Percentiles rank a stretch among this genome's conserved stretches.
These are phyloP conservation scores for Diaprepes abbreviatus DNA, from an alignment of 2,888 invertebrate species.

Conservation along the genomic window DNA sequence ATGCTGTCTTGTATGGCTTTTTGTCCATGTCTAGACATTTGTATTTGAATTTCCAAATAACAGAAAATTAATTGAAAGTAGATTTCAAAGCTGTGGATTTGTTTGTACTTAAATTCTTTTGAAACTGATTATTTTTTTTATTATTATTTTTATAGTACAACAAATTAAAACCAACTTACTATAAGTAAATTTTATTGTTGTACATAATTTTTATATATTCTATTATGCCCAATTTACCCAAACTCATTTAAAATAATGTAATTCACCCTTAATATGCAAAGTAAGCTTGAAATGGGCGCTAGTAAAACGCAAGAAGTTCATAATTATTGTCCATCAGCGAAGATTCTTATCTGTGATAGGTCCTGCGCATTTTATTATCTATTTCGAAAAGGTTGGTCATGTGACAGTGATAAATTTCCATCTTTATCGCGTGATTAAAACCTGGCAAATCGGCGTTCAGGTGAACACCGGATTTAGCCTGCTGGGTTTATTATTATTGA, in stretches of 20 bases:
- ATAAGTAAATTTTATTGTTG: no score
- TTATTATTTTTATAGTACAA: no score
- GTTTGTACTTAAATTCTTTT: no score
- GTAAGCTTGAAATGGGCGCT: slow-evolving; percentile 29
- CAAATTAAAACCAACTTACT: no score
- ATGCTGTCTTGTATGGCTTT: no score
- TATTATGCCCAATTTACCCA: not conserved
- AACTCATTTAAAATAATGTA: slow-evolving; percentile 30
- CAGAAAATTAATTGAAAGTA: no score
- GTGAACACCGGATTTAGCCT: slow-evolving; percentile 56
- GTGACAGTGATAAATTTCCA: slow-evolving; percentile 60
- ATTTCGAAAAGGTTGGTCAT: slow-evolving; percentile 54
- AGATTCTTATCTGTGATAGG: slow-evolving; percentile 36
- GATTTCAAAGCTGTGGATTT: no score
- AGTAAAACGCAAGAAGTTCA: slow-evolving; percentile 38
- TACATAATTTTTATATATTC: not conserved
- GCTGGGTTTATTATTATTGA: slow-evolving; percentile 21
- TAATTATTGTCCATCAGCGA: slow-evolving; percentile 38
- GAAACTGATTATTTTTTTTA: no score
- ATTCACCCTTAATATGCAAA: slow-evolving; percentile 40
- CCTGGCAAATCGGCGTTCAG: slow-evolving; percentile 56
- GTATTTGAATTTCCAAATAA: no score
- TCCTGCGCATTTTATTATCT: slow-evolving; percentile 54
- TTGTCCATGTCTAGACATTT: no score
- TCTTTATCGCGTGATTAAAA: slow-evolving; percentile 55